Evolutionary conservation across 2,113 vertebrate genomes (phyloP).

Genomic region (Cyprinodon tularosa): DNA sequence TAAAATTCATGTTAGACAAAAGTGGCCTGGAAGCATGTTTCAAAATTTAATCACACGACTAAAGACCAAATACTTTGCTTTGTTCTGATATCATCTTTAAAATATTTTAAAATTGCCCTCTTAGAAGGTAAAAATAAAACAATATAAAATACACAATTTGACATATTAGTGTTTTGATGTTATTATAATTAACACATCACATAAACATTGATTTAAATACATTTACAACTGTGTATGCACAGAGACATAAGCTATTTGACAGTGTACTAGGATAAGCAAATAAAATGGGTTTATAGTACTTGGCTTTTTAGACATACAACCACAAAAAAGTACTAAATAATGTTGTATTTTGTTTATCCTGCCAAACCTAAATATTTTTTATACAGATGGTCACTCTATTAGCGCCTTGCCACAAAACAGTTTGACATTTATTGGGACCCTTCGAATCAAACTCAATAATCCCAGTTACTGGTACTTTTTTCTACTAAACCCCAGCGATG

Average conservation of each 20-base stretch:
- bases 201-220: too few species aligned
- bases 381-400: neutral
- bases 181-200: too few species aligned
- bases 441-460: neutral
- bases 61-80: neutral
- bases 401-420: neutral
- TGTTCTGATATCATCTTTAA: slow-evolving; percentile 3
- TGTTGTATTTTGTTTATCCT: neutral
- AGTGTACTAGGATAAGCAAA: neutral
- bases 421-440: neutral
- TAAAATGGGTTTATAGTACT: neutral
- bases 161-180: neutral
- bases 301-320: neutral
- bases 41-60: slow-evolving; percentile 5
- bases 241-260: neutral
- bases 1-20: slow-evolving; percentile 35
- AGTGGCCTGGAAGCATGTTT: slow-evolving; percentile 2
- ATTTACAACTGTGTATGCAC: too few species aligned
- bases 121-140: neutral
- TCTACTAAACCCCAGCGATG: too few species aligned
- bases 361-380: neutral
- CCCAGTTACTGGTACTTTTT: neutral
- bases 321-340: neutral
- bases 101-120: neutral
- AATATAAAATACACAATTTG: neutral